Base-by-base conservation (phyloP, 2,113 vertebrate genomes). In the Collichthys lucidus region DNA sequence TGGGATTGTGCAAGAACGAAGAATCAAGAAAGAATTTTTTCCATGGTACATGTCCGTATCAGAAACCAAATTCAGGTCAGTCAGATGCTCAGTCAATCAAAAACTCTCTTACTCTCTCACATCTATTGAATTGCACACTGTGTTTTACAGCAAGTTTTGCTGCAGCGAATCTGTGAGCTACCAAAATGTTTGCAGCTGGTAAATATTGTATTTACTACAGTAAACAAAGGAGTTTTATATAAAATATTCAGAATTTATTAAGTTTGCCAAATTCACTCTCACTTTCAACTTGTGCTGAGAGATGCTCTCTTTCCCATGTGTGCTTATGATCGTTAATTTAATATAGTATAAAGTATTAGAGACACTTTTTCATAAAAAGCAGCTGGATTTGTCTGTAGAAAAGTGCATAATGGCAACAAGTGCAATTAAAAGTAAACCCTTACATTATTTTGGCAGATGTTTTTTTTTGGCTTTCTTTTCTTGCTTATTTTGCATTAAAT, bases 31-130 rank as follows among this genome's bases (percentile, higher is more conserved):
- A n/a, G n/a, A n/a, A 44, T 66, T 72, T 67, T 79, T 60, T 17
- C 77, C 65, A 46, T 8, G 20, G 53, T 53, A 75, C 56, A 79
- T 46, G 53, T 74, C 24, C 82, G 66, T 61, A 77, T 85, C 78
- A 60, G 69, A 59, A 65, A 68, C 49, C 17, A 56, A 67, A 86
- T 84, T 56, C 73, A 72, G 74, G 50, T 86, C 65, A 85, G 56
- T 77, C 78, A 62, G 69, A 77, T 59, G 57, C 65, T 80, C 60
- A 68, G 61, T 79, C 74, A 80, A 19, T 71, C 60, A 66, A 63
- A 79, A 62, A 77, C 59, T 84, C 67, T n/a, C n/a, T n/a, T n/a
- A 44, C 61, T 79, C 65, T 56, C 20, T 71, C 7, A 49, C 31
- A 26, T 24, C 26, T 61, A 24, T 31, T 80, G 24, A 80, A 69